Conservation (phyloP, 2,113 vertebrate species). For the Donacobius atricapilla region DNA sequence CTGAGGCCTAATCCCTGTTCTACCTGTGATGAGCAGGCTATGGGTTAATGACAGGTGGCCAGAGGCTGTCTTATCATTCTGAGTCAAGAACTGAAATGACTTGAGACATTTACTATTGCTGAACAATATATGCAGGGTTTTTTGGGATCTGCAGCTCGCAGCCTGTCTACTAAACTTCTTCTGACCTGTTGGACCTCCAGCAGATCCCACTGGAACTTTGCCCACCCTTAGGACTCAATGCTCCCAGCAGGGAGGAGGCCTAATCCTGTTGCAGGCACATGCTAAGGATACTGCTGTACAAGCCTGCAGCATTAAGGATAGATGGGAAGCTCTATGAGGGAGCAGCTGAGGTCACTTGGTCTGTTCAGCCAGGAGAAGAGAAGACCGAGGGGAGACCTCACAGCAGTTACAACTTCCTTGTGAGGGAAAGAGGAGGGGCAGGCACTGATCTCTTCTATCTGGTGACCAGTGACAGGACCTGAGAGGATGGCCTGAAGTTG, state of each 20-base stretch:
- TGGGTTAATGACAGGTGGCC: background rate
- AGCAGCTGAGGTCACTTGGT: background rate
- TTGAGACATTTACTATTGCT: background rate
- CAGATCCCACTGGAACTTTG: background rate
- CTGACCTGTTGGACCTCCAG: background rate
- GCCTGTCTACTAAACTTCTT: background rate
- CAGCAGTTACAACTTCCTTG: rapidly evolving
- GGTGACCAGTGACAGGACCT: background rate
- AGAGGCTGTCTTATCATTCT: background rate
- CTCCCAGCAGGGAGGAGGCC: background rate
- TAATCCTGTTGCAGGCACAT: background rate
- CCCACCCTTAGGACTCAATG: background rate
- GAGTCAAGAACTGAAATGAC: background rate
- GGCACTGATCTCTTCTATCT: rapidly evolving
- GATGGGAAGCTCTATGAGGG: background rate
- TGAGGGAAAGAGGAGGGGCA: background rate
- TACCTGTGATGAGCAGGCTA: background rate
- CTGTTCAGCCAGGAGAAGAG: background rate
- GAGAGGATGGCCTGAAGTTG: rapidly evolving
- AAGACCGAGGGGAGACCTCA: background rate
- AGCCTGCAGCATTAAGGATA: background rate
- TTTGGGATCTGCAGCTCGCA: background rate
- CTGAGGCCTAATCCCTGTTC: background rate
- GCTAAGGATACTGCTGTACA: background rate
- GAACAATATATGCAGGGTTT: rapidly evolving